Evolutionary conservation across 2,888 invertebrate genomes (phyloP), one percentile per base, ranked within the genome.

Genomic region (Biston betularia): DNA sequence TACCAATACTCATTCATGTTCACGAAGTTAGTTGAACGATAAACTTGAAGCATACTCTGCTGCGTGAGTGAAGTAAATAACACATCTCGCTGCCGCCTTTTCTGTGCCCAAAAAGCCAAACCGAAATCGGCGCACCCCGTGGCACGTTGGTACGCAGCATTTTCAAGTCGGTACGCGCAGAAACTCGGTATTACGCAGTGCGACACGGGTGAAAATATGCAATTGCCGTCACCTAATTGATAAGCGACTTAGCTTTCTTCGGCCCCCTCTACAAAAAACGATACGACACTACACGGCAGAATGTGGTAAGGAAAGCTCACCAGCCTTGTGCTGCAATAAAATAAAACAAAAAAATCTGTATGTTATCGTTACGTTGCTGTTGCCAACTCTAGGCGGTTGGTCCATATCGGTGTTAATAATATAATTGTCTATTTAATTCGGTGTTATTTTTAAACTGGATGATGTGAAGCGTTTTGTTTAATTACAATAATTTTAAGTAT

Each of bases 371-470:
- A 34, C 48, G 11, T 53, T 61, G 56, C 49, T 44, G 52, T 65
- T 52, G 42, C 49, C 40, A 24, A 52, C 56, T 14, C 34, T 61
- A 52, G 52, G 34, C 53, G 54, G 54, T 54, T 60, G 58, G 59
- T 50, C 44, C 48, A 38, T 71, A 59, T 71, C 59, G 67, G 44
- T 74, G 71, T 73, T 42, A 64, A 45, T 62, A 44, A 58, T 59
- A 45, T 62, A 44, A 58, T 59, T 59, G 58, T 65, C 45, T 50
- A 56, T 12, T 61, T 61, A 61, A n/a, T 61, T 57, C 33, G 35
- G n/a, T 56, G 54, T 58, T 52, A 48, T 38, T 57, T 55, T 58
- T 33, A 35, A 48, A 62, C 68, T 63, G 65, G 33, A 44, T 56
- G 60, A 57, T 24, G 53, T 69, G 58, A 62, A 59, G 55, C 58